phyloP scores from a whole-genome alignment of 35 echinoderm and acorn worm genomes.

The Chiridota heheva region DNA sequence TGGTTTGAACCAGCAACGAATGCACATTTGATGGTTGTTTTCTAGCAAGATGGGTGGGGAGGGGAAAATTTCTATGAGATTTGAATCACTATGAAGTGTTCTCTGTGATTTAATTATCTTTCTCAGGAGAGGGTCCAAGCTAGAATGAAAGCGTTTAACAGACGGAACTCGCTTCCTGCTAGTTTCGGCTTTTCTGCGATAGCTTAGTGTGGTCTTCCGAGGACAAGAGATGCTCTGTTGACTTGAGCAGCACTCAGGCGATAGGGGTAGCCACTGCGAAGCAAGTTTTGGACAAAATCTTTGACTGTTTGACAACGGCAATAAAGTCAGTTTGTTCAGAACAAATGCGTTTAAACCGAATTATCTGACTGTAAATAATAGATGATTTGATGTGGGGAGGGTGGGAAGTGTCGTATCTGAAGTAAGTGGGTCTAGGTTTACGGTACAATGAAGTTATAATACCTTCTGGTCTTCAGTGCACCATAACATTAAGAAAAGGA shows the following conservation, averaged over 20 bases:
- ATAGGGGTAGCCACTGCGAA: background rate
- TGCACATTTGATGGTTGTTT: background rate
- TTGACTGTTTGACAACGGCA: background rate
- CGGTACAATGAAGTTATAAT: background rate
- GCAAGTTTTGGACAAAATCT: background rate
- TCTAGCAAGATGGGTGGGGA: no score
- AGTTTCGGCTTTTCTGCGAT: no score
- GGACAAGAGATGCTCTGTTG: no score
- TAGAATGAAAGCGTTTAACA: background rate
- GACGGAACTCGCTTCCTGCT: no score
- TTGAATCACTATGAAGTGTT: background rate
- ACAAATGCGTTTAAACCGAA: conserved; percentile 20
- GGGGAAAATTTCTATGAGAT: no score
- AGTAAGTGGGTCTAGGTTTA: background rate
- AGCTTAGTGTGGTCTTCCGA: no score
- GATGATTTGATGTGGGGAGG: background rate
- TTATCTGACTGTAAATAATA: background rate
- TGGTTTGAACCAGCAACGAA: background rate
- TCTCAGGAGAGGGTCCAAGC: background rate
- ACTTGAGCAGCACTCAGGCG: background rate
- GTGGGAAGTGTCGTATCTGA: background rate
- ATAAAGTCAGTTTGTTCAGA: background rate
- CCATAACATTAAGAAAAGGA: conserved; percentile 20
- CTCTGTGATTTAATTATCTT: background rate
- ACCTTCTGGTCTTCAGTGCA: background rate